These are phyloP conservation scores for Berghia stephanieae DNA, from an alignment of 1,140 invertebrate species.

Conservation along the genomic window DNA sequence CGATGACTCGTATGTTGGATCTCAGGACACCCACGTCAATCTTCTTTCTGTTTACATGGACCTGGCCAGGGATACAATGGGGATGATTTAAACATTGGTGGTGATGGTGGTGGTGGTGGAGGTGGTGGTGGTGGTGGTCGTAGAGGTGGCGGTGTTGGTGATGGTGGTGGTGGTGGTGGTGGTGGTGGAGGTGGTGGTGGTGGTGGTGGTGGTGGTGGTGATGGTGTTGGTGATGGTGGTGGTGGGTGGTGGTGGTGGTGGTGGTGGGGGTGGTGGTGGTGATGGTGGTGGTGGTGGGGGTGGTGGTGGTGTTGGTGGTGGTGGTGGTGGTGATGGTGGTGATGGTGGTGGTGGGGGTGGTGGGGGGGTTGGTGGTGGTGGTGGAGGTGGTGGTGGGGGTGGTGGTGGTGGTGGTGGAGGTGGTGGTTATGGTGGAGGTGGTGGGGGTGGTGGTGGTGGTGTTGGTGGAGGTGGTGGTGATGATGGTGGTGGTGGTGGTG, in stretches of 20 bases:
- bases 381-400: not conserved
- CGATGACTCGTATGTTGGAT: slow-evolving; percentile 54
- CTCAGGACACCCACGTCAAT: slow-evolving; percentile 51
- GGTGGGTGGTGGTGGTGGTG: too few relatives aligned
- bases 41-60: slow-evolving; percentile 54
- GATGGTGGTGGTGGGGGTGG: slow-evolving; percentile 10
- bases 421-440: not conserved
- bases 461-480: not conserved
- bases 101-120: slow-evolving; percentile 16
- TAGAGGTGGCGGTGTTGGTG: not conserved
- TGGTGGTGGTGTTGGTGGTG: slow-evolving; percentile 9
- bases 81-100: not conserved
- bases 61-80: slow-evolving; percentile 34
- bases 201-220: too few relatives aligned
- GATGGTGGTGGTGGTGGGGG: too few relatives aligned
- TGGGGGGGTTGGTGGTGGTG: not conserved
- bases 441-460: not conserved
- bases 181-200: too few relatives aligned
- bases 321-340: slow-evolving; percentile 27
- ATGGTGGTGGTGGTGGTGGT: too few relatives aligned
- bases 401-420: not conserved
- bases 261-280: too few relatives aligned
- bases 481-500: not conserved
- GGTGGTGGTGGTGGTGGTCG: slow-evolving; percentile 24
- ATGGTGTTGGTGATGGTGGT: too few relatives aligned